Base-by-base conservation (phyloP, 2,797 vertebrate genomes). In the Graptemys geographica region DNA sequence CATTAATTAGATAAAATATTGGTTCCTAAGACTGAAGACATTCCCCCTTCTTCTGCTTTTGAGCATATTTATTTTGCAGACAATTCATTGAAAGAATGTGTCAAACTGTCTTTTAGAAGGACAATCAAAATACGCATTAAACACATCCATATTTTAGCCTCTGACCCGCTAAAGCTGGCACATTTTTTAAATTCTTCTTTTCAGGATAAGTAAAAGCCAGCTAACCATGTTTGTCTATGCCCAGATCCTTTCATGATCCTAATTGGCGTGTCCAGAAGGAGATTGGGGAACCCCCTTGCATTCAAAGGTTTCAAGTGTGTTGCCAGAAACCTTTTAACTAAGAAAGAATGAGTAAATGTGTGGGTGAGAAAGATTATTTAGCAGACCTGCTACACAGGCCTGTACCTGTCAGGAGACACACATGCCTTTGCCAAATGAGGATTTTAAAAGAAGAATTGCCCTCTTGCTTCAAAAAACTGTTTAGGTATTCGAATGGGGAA, bases 101-200 rank as follows among this genome's bases (percentile, higher is more conserved):
- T 98, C 97, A 98, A 97, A 96, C 92, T 97, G 96, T 96, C 97
- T 97, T 93, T 98, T 97, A 97, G 96, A 96, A 91, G 97, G 93
- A 97, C 47, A 95, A 96, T 57, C 80, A 96, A 96, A 97, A 96
- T 85, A 97, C 85, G 53, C 95, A 97, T 97, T 96, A 98, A 98
- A 97, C 96, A 98, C 96, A 97, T 97, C 90, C 96, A 92, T 96
- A 96, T 95, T 97, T 97, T 98, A 97, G 94, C 96, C 96, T 97
- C 93, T 98, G 96, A 97, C 97, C 94, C 94, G 90, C 92, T 96
- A 96, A 98, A 97, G 87, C 94, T 92, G 89, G 94, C 82, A 98
- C 96, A 98, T 98, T 98, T 98, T 97, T 97, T 31, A 97, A 97
- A 98, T 97, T 98, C 97, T 89, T 96, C 27, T 87, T 96, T 83